A percentile compares a stretch with the other conserved stretches of the same genome.
phyloP scores from a whole-genome alignment of 2,113 vertebrate species.

The Spizaetus ornatus region DNA sequence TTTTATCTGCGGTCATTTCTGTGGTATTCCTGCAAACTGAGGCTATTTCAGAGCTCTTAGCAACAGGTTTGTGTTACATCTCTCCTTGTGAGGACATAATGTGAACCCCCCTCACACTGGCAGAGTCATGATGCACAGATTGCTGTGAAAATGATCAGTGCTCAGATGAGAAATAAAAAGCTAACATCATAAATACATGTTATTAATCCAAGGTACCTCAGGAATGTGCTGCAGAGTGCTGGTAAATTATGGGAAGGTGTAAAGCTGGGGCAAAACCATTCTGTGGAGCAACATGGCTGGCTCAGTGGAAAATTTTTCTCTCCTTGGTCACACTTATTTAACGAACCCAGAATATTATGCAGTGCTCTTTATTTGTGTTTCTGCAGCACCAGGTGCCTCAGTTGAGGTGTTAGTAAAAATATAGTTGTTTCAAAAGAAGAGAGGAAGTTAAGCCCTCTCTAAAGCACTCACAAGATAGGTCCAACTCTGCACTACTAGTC shows the following conservation, averaged over 20 bases:
- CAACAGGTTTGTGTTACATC: neutral
- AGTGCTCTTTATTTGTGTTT: neutral
- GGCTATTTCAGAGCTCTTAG: neutral
- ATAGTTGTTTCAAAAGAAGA: neutral
- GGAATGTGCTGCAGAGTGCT: neutral
- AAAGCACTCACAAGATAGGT: neutral
- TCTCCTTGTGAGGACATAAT: neutral
- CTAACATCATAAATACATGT: neutral
- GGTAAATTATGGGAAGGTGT: neutral
- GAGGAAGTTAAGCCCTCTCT: neutral
- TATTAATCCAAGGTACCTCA: neutral
- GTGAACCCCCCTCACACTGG: neutral
- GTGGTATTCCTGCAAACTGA: neutral
- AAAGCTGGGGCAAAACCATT: neutral
- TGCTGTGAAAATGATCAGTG: accelerated
- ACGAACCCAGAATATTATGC: too few species aligned
- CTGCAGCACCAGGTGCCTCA: neutral
- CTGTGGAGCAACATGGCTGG: neutral
- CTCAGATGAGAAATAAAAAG: neutral
- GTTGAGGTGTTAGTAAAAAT: neutral
- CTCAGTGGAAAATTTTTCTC: neutral
- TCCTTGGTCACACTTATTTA: neutral
- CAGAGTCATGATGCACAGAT: neutral
- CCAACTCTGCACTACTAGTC: neutral
- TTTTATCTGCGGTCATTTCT: neutral